Percentiles rank a stretch among this genome's conserved stretches.
Conservation (phyloP, 2,113 vertebrate species). For the Xyliphius kryptos region DNA sequence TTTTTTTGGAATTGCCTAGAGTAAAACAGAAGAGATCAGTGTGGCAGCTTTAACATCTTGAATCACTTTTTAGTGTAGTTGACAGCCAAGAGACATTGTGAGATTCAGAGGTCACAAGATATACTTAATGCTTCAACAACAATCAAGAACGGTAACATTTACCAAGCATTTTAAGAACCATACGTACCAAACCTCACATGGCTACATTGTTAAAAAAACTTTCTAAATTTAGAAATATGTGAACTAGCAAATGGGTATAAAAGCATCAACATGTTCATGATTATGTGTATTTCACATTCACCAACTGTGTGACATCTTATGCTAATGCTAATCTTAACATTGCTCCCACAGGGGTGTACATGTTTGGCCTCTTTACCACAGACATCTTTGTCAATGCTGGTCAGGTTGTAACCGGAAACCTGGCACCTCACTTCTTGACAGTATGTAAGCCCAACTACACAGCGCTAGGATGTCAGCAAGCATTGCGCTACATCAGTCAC, state of each 20-base stretch:
- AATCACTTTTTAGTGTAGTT: too few relatives aligned
- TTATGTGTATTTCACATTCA: neutral
- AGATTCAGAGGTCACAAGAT: too few relatives aligned
- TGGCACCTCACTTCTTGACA: conserved; percentile 93
- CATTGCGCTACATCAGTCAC: conserved; percentile 89
- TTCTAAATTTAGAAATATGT: neutral
- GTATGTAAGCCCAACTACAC: conserved; percentile 97
- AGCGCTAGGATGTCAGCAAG: conserved; percentile 88
- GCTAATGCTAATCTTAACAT: neutral
- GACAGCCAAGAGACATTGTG: too few relatives aligned
- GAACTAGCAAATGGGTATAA: neutral
- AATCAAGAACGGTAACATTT: too few relatives aligned
- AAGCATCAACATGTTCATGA: neutral
- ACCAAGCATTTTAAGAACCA: neutral
- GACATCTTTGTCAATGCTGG: conserved; percentile 98
- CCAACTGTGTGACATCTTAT: neutral
- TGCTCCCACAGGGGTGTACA: conserved; percentile 81
- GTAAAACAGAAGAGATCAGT: conserved; percentile 23
- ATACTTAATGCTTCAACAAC: too few relatives aligned
- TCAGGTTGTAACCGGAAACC: conserved; percentile 94
- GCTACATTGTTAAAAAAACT: neutral
- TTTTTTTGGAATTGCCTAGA: conserved; percentile 1
- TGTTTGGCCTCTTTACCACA: conserved; percentile 93
- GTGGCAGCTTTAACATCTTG: neutral
- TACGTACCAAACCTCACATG: neutral